Base-by-base conservation (phyloP, 2,113 vertebrate genomes). In the Pardalotus punctatus region DNA sequence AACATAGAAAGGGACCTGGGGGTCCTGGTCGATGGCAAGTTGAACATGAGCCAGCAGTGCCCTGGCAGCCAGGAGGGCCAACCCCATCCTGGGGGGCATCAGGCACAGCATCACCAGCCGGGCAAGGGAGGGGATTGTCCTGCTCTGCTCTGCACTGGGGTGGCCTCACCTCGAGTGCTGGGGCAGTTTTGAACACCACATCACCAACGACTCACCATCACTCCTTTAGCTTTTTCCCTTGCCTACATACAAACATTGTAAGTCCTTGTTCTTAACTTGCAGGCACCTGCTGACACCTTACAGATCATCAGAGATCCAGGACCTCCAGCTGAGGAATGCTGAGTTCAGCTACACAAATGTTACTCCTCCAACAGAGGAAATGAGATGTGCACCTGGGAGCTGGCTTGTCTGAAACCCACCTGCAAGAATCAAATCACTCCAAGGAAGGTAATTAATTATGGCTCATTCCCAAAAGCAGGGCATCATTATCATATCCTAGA, bases 121-220 rank as follows among this genome's bases (percentile, higher is more conserved):
- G 53, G 53, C 53, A 77, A 67, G 72, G 72, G 84, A 69, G 64
- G 72, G 45, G 64, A 78, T 86, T 86, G 72, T 78, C 33, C 54
- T 0, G 5, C 45, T 69, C 53, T 86, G 45, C 72, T 53, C 54
- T 78, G 54, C 4, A 0, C 71, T 86, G 72, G 53, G 36, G 27
- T 1, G 0, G 53, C 36, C 54, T 69, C 62, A 28, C 45, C 53
- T 69, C 6, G 0, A 51, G 45, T 2, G 38, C 47, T 45, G 64
- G 14, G 38, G 28, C 38, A 45, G 22, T 0, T 69, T 0, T 60
- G 33, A 19, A 23, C 0, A 0, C 8, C 5, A 13, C 28, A 69
- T 29, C 40, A 35, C 14, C 18, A 40, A 11, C 35, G 29, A 76
- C 8, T 47, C 11, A 5, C 13, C 10, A 13, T 11, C 33, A 51